Percentiles rank a stretch among this genome's conserved stretches.
phyloP scores from a whole-genome alignment of 2,888 invertebrate genomes.

The Andrena haemorrhoa region DNA sequence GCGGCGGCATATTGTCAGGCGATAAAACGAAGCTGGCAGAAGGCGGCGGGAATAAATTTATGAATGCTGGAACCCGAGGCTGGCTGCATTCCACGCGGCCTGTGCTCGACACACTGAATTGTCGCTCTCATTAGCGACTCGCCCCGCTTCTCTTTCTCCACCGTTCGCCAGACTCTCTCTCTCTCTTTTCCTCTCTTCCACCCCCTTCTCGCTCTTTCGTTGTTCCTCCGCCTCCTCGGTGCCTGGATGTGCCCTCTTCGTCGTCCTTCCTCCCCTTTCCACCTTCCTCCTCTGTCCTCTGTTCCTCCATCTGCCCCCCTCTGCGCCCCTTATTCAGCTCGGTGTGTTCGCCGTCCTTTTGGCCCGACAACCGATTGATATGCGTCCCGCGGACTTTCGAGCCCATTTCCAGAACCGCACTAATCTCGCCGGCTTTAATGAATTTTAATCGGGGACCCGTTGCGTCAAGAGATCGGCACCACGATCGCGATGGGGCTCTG shows the following conservation, averaged over 20 bases:
- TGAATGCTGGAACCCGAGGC: conserved; percentile 79
- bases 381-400: conserved; percentile 79
- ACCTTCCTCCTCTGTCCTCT: conserved; percentile 27
- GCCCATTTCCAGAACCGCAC: conserved; percentile 81
- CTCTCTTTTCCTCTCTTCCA: conserved; percentile 19
- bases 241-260: neutral
- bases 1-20: conserved; percentile 79
- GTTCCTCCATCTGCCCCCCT: neutral
- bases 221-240: neutral
- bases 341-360: conserved; percentile 53
- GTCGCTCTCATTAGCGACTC: conserved; percentile 83
- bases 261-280: conserved; percentile 22
- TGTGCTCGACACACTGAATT: conserved; percentile 82
- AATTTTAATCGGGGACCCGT: conserved; percentile 78
- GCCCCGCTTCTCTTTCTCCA: conserved; percentile 66
- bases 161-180: conserved; percentile 37
- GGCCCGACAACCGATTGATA: conserved; percentile 79
- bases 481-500: conserved; percentile 51
- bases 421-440: conserved; percentile 79
- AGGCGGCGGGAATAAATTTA: conserved; percentile 82
- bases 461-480: conserved; percentile 65
- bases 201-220: neutral
- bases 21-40: conserved; percentile 79
- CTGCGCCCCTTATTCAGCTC: neutral
- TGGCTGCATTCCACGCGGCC: conserved; percentile 81